These are phyloP conservation scores for Puffinus mauretanicus DNA, from an alignment of 2,113 vertebrate species.

Conservation along the genomic window DNA sequence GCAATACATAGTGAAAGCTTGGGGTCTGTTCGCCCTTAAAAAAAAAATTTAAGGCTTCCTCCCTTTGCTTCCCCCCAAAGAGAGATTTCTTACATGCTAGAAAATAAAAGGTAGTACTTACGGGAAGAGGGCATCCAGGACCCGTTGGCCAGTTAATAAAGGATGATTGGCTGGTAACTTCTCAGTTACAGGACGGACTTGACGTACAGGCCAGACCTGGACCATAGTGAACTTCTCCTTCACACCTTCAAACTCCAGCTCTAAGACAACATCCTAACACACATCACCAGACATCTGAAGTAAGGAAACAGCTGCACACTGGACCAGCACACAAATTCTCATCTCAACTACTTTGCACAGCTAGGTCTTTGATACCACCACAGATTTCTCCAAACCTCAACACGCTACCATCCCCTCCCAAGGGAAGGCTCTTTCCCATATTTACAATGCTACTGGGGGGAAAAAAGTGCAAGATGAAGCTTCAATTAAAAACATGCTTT, in stretches of 20 bases:
- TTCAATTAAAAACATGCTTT: background rate
- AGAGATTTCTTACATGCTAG: background rate
- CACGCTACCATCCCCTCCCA: rapidly evolving
- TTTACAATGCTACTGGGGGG: background rate
- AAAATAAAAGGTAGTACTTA: slow-evolving; percentile 67
- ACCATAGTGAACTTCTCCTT: slow-evolving; percentile 98
- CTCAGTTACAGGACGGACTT: slow-evolving; percentile 94
- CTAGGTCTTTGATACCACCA: background rate
- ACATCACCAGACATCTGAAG: background rate
- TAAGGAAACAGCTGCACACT: background rate
- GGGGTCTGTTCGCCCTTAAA: background rate
- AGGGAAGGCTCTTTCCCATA: background rate
- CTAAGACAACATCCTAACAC: slow-evolving; percentile 91
- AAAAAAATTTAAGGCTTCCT: background rate
- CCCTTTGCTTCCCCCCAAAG: background rate
- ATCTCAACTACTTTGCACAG: background rate
- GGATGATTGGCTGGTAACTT: slow-evolving; percentile 95
- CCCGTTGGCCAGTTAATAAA: slow-evolving; percentile 91
- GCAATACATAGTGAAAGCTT: background rate
- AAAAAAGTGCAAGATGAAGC: background rate
- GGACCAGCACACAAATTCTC: background rate
- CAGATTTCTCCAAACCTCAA: background rate
- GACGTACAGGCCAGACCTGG: slow-evolving; percentile 96
- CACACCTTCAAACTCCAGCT: slow-evolving; percentile 94
- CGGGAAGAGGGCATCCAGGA: slow-evolving; percentile 96